These are phyloP conservation scores for Tylochromis polylepis DNA, from an alignment of 2,113 vertebrate species.

Conservation along the genomic window DNA sequence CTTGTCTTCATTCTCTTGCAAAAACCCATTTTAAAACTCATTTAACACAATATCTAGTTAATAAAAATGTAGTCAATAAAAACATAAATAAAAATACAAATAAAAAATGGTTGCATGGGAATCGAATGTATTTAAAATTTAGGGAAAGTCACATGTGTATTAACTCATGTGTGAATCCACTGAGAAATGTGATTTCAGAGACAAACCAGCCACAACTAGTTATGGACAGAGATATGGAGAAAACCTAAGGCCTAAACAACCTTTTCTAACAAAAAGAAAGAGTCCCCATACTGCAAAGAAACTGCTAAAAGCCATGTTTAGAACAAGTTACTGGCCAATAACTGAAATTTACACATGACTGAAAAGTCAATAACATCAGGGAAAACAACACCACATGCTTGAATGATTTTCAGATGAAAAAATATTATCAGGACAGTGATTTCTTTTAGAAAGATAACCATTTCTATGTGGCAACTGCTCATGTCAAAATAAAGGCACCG, in stretches of 20 bases:
- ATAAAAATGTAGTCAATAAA: not conserved
- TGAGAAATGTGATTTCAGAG: not conserved
- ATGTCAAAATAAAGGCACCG: not conserved
- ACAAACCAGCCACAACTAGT: not conserved
- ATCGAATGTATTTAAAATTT: not conserved
- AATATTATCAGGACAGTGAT: not conserved
- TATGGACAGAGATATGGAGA: not conserved
- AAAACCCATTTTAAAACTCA: not conserved
- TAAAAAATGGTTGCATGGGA: not conserved
- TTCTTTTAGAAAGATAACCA: not conserved
- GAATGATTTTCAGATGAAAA: not conserved
- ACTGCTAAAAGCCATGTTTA: not conserved
- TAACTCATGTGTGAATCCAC: not conserved
- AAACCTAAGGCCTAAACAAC: not conserved
- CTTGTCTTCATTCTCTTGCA: not conserved
- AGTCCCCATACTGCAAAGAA: not conserved
- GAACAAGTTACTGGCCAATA: not conserved
- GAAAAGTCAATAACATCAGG: not conserved
- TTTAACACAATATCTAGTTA: not conserved
- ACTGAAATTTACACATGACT: not conserved
- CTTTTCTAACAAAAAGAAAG: not conserved
- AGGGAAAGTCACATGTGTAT: not conserved
- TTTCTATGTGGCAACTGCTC: not conserved
- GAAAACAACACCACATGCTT: not conserved
- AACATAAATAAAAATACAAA: not conserved